Evolutionary conservation across 64 coral and sea anemone genomes (phyloP).

Genomic region (Stylophora pistillata): DNA sequence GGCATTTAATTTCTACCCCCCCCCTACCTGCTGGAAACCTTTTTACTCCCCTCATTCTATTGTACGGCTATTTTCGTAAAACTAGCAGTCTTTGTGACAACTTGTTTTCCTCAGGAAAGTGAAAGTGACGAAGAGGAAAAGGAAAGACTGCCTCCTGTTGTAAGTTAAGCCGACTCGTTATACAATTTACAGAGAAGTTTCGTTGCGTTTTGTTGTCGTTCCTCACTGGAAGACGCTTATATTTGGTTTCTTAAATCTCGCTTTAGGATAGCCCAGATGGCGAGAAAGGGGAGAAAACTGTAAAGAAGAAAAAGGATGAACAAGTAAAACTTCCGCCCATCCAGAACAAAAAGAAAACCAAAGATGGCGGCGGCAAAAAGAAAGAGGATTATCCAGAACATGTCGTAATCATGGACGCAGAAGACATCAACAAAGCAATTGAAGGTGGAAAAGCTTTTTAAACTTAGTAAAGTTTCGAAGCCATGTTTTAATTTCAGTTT

Average conservation of each 20-base stretch:
- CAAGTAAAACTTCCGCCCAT: slow-evolving; percentile 58
- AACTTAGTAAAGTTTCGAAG: background rate
- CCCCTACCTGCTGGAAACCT: too few relatives aligned
- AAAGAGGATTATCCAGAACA: slow-evolving; percentile 56
- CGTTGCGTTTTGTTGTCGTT: background rate
- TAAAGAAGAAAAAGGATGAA: slow-evolving; percentile 51
- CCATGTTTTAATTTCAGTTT: too few relatives aligned
- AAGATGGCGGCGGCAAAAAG: slow-evolving; percentile 30
- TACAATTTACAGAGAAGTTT: background rate
- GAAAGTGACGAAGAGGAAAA: slow-evolving; percentile 30
- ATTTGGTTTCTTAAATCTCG: background rate
- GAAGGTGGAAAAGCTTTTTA: slow-evolving; percentile 26
- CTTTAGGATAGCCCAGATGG: slow-evolving; percentile 25
- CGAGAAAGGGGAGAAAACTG: slow-evolving; percentile 36
- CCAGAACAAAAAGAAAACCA: slow-evolving; percentile 19
- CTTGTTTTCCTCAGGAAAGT: background rate
- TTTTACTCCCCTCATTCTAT: too few relatives aligned
- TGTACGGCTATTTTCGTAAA: too few relatives aligned
- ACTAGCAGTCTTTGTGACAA: too few relatives aligned
- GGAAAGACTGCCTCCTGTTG: slow-evolving; percentile 44
- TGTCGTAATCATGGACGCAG: slow-evolving; percentile 57
- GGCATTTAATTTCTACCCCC: too few relatives aligned
- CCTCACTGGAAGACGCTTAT: background rate
- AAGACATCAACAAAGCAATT: slow-evolving; percentile 62
- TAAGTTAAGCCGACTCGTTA: background rate